phyloP scores from a whole-genome alignment of 35 echinoderm and acorn worm species.

The Stichopus chloronotus region DNA sequence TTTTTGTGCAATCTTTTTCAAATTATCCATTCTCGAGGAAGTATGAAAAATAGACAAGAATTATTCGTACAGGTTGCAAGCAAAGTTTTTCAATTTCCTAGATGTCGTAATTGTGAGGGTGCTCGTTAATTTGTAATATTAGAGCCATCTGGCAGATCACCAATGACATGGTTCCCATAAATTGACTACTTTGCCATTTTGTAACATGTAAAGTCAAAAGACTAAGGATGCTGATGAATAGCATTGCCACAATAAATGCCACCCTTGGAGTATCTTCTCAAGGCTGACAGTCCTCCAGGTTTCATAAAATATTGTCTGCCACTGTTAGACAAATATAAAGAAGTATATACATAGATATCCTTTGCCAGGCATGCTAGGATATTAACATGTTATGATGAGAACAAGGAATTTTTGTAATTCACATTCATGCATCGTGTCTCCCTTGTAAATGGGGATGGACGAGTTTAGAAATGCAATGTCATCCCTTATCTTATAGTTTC shows the following conservation, averaged over 20 bases:
- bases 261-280: not conserved
- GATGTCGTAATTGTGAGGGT: not conserved
- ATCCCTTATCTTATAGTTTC: too few relatives aligned
- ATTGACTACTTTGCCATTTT: not conserved
- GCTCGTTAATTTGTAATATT: not conserved
- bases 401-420: not conserved
- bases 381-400: not conserved
- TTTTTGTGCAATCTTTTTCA: too few relatives aligned
- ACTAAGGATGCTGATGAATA: not conserved
- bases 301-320: not conserved
- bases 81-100: not conserved
- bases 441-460: too few relatives aligned
- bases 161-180: not conserved
- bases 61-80: too few relatives aligned
- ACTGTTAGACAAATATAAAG: not conserved
- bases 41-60: too few relatives aligned
- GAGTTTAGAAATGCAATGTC: too few relatives aligned
- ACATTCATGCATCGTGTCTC: not conserved
- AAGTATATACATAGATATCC: not conserved
- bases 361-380: not conserved
- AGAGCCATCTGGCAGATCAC: not conserved
- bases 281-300: not conserved
- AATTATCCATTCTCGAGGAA: too few relatives aligned
- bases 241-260: constrained; percentile 4
- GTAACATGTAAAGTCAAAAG: not conserved